phyloP scores from a whole-genome alignment of 2,113 vertebrate species.

The Coptodon rendalli region DNA sequence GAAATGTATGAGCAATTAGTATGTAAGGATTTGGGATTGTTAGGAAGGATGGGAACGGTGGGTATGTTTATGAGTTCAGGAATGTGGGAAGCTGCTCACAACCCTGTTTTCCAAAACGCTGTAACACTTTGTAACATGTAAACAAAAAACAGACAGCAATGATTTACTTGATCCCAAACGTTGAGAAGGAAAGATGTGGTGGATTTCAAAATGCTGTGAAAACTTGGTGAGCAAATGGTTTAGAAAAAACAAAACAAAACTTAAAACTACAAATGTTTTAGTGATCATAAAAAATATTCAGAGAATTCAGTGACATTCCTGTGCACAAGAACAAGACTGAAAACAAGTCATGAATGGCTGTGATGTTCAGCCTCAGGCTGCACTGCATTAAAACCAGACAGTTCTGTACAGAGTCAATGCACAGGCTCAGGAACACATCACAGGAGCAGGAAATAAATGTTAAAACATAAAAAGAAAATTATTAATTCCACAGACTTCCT shows the following conservation, averaged over 20 bases:
- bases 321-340: not conserved
- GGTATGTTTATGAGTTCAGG: not conserved
- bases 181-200: not conserved
- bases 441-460: not conserved
- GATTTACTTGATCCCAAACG: not conserved
- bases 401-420: not conserved
- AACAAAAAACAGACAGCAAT: not conserved
- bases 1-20: constrained; percentile 18
- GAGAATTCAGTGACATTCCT: not conserved
- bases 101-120: not conserved
- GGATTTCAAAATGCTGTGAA: not conserved
- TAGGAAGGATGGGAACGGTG: not conserved
- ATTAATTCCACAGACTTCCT: not conserved
- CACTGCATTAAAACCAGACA: not conserved
- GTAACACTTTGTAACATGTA: not conserved
- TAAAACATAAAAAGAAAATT: not conserved
- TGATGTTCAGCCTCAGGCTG: not conserved
- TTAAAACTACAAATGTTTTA: not conserved
- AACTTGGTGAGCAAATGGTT: not conserved
- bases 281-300: not conserved
- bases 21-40: not conserved
- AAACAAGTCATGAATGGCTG: not conserved
- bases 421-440: not conserved
- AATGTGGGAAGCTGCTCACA: constrained; percentile 24
- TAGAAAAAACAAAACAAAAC: not conserved